phyloP scores from a whole-genome alignment of 2,797 vertebrate genomes.

The Epinephelus coioides region DNA sequence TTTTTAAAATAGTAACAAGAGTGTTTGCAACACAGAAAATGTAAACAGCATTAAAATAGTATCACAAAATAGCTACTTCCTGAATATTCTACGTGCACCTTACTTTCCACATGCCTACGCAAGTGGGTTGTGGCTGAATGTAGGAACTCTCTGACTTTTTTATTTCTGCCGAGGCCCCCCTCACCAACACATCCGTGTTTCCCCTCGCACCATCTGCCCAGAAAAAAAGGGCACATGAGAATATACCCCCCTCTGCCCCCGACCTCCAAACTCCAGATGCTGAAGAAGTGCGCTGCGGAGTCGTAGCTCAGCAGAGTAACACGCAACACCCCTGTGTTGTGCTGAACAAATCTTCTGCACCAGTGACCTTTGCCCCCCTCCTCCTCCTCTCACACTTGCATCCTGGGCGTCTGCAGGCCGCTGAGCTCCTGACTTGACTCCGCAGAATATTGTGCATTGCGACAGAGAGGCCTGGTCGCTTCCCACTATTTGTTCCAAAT shows the following conservation, averaged over 20 bases:
- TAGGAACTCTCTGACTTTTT: constrained; percentile 68
- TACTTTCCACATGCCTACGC: constrained; percentile 72
- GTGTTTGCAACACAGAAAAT: constrained; percentile 4
- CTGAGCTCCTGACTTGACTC: constrained; percentile 71
- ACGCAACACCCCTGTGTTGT: constrained; percentile 62
- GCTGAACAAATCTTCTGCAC: constrained; percentile 82
- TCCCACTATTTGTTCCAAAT: constrained; percentile 89
- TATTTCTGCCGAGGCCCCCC: constrained; percentile 58
- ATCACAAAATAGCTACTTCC: constrained; percentile 61
- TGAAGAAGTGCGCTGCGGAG: constrained; percentile 45
- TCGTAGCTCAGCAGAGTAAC: constrained; percentile 35
- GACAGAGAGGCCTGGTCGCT: constrained; percentile 82
- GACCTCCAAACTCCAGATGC: constrained; percentile 75
- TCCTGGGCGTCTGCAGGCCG: constrained; percentile 78
- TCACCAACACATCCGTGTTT: constrained; percentile 74
- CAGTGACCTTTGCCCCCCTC: constrained; percentile 73
- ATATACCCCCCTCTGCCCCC: constrained; percentile 54
- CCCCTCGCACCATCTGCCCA: constrained; percentile 78
- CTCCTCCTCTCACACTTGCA: constrained; percentile 55
- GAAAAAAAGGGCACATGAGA: constrained; percentile 75
- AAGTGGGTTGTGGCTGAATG: constrained; percentile 66
- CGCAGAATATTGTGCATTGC: constrained; percentile 79
- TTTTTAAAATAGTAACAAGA: not conserved
- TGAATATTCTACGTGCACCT: constrained; percentile 67
- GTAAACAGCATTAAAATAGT: constrained; percentile 8